Evolutionary conservation across 1,140 invertebrate species (phyloP).

Genomic region (Orchestia grillus): DNA sequence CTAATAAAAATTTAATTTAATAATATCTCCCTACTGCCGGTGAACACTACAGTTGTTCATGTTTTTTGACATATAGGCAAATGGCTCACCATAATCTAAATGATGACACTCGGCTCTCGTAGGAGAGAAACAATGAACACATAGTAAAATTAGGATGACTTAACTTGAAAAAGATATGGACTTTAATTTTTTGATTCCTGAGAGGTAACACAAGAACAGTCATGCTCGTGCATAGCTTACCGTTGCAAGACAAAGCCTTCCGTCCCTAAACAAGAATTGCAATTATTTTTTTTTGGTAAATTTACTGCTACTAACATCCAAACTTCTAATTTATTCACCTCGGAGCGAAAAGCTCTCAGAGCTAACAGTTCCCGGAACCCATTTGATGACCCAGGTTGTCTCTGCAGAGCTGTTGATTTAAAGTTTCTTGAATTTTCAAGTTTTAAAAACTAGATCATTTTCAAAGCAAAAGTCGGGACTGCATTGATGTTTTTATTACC

Average conservation of each 20-base stretch:
- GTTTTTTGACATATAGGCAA: neutral
- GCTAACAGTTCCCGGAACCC: too few relatives aligned
- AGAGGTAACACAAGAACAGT: neutral
- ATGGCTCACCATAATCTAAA: neutral
- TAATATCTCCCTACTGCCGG: neutral
- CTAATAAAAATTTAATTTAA: neutral
- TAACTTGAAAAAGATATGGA: neutral
- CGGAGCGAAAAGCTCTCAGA: neutral
- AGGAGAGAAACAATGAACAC: neutral
- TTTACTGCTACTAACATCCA: neutral
- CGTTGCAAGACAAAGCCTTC: neutral
- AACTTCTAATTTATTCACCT: neutral
- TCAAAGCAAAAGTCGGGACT: too few relatives aligned
- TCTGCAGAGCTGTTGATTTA: too few relatives aligned
- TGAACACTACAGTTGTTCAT: neutral
- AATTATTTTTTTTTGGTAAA: neutral
- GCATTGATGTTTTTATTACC: too few relatives aligned
- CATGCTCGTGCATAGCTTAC: neutral
- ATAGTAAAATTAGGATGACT: neutral
- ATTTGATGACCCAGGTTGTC: too few relatives aligned
- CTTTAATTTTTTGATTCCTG: neutral
- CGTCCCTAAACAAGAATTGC: neutral
- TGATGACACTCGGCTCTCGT: neutral
- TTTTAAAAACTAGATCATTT: too few relatives aligned
- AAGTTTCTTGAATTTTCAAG: too few relatives aligned